Evolutionary conservation across 2,888 invertebrate species (phyloP).

Genomic region (Ellobium chinense): DNA sequence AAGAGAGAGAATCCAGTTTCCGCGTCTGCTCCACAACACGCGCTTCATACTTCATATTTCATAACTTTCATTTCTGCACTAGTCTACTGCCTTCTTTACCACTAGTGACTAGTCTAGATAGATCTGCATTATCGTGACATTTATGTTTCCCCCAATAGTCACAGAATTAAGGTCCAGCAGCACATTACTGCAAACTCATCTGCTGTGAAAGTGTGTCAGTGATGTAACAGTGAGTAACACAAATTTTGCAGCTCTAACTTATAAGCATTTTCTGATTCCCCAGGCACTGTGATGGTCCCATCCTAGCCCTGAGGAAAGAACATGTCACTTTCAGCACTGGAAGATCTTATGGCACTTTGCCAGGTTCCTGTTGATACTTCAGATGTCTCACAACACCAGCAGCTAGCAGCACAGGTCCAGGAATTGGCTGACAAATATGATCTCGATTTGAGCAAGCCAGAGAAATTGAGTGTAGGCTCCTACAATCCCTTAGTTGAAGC

Average conservation of each 20-base stretch:
- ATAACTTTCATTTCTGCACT: too few species aligned
- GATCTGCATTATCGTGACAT: too few species aligned
- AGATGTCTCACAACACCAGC: not conserved
- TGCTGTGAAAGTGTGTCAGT: not conserved
- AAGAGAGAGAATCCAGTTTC: too few species aligned
- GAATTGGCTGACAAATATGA: not conserved
- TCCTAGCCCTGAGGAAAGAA: not conserved
- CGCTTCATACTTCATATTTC: too few species aligned
- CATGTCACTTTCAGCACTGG: not conserved
- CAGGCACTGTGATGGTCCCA: too few species aligned
- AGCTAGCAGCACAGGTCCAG: not conserved
- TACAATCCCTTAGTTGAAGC: constrained; percentile 33
- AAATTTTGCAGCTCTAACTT: not conserved
- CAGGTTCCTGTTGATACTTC: not conserved
- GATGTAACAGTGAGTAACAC: not conserved
- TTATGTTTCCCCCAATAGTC: too few species aligned
- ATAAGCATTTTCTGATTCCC: too few species aligned
- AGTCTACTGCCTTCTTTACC: too few species aligned
- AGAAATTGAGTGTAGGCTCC: constrained; percentile 9
- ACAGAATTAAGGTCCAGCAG: too few species aligned
- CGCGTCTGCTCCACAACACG: too few species aligned
- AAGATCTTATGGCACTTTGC: constrained; percentile 14
- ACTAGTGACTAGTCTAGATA: too few species aligned
- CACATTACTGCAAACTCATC: too few species aligned
- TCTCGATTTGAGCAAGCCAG: constrained; percentile 25